Percentiles rank a stretch among this genome's conserved stretches.
phyloP scores from a whole-genome alignment of 2,113 vertebrate species.

The Zootoca vivipara region DNA sequence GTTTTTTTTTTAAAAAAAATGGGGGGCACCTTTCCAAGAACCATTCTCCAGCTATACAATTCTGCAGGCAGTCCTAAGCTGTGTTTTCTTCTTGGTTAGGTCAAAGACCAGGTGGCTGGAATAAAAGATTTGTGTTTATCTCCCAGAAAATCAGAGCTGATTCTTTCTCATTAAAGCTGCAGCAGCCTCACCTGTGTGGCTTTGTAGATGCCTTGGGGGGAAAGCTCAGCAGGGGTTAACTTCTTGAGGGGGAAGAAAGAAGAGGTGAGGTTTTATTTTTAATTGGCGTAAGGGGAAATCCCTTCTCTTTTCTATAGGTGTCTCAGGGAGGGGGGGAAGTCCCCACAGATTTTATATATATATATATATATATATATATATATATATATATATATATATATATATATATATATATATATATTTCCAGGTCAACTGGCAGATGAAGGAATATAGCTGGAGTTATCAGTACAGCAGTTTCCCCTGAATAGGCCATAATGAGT shows the following conservation, averaged over 20 bases:
- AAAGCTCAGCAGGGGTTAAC: constrained; percentile 77
- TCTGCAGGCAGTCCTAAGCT: constrained; percentile 13
- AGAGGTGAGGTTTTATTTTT: constrained; percentile 69
- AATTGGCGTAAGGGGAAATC: constrained; percentile 77
- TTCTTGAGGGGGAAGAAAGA: constrained; percentile 70
- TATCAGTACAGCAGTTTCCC: constrained; percentile 45
- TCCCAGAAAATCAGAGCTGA: constrained; percentile 75
- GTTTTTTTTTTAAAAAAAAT: background rate
- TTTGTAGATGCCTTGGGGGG: constrained; percentile 79
- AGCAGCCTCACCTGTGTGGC: constrained; percentile 78
- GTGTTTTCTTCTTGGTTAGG: constrained; percentile 53
- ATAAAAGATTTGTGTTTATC: constrained; percentile 79
- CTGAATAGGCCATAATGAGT: constrained; percentile 7
- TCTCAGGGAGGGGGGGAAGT: constrained; percentile 58
- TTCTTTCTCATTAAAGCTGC: constrained; percentile 76
- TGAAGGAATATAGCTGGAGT: constrained; percentile 28
- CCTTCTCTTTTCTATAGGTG: constrained; percentile 68
- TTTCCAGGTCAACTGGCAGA: constrained; percentile 57
- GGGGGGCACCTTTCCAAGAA: constrained; percentile 13
- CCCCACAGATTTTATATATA: background rate
- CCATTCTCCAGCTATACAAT: constrained; percentile 49
- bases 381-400: too few relatives aligned
- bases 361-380: too few relatives aligned
- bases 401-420: too few relatives aligned
- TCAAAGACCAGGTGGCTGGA: constrained; percentile 71